Conservation (phyloP, 2,888 invertebrate species). For the Pharmacophagus antenor region DNA sequence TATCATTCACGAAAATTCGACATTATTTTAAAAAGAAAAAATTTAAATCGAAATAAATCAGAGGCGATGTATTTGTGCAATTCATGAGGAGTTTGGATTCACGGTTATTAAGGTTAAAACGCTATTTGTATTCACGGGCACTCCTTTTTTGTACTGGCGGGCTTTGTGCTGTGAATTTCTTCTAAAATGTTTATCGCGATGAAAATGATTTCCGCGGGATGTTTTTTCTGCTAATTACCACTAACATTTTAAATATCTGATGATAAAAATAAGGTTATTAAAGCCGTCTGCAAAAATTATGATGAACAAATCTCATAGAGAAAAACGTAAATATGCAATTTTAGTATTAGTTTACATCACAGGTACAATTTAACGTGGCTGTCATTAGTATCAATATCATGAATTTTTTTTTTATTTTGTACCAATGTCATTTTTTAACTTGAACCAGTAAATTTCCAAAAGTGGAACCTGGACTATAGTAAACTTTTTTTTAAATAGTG, state of each 20-base stretch:
- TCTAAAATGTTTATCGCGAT: slow-evolving; percentile 17
- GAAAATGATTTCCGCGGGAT: slow-evolving; percentile 8
- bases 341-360: too few species aligned
- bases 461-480: too few species aligned
- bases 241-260: background rate
- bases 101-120: slow-evolving; percentile 28
- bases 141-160: slow-evolving; percentile 23
- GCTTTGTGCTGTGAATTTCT: slow-evolving; percentile 22
- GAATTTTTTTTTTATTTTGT: too few species aligned
- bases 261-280: too few species aligned
- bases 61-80: slow-evolving; percentile 18
- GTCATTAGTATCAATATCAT: too few species aligned
- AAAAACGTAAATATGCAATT: too few species aligned
- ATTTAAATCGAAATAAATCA: slow-evolving; percentile 6
- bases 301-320: too few species aligned
- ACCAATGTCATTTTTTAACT: too few species aligned
- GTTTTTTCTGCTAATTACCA: slow-evolving; percentile 1
- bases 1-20: background rate
- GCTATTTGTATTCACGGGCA: slow-evolving; percentile 29
- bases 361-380: too few species aligned
- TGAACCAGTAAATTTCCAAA: too few species aligned
- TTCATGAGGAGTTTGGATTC: slow-evolving; percentile 27
- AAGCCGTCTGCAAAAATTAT: too few species aligned
- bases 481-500: too few species aligned
- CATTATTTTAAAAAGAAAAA: background rate